A percentile compares a stretch with the other conserved stretches of the same genome.
These are phyloP conservation scores for Rousettus leschenaultii DNA, from an alignment of 2,113 vertebrate species.

Conservation along the genomic window DNA sequence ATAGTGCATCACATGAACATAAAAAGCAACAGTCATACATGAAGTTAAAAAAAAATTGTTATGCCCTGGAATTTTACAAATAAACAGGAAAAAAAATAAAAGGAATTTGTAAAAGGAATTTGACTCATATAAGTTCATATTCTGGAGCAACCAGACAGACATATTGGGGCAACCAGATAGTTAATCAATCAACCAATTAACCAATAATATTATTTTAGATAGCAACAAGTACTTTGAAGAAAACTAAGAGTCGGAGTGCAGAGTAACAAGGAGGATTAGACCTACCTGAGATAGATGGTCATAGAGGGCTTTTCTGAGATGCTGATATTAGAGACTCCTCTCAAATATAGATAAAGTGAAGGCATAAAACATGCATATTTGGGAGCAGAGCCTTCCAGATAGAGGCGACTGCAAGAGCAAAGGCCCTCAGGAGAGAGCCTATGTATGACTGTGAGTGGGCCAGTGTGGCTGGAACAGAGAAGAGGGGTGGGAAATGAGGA, in stretches of 20 bases:
- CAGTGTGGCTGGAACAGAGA: not conserved
- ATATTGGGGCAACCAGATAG: not conserved
- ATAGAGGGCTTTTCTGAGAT: not conserved
- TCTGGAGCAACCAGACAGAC: not conserved
- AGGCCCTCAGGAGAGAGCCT: not conserved
- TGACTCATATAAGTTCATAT: not conserved
- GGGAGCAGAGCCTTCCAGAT: not conserved
- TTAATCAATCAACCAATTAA: not conserved
- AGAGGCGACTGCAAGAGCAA: not conserved
- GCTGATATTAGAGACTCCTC: not conserved
- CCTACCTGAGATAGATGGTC: not conserved
- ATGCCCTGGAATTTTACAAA: conserved; percentile 7
- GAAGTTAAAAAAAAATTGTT: not conserved
- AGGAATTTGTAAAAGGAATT: not conserved
- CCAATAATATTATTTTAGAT: not conserved
- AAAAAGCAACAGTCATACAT: not conserved
- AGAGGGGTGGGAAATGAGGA: not conserved
- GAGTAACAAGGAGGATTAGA: not conserved
- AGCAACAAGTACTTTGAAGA: not conserved
- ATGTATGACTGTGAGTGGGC: not conserved
- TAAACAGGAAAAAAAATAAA: not conserved
- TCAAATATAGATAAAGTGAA: not conserved
- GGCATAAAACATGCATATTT: not conserved
- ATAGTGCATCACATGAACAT: not conserved
- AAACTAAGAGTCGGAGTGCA: not conserved